These are phyloP conservation scores for Diadumene lineata DNA, from an alignment of 92 coral and sea anemone species.

Conservation along the genomic window DNA sequence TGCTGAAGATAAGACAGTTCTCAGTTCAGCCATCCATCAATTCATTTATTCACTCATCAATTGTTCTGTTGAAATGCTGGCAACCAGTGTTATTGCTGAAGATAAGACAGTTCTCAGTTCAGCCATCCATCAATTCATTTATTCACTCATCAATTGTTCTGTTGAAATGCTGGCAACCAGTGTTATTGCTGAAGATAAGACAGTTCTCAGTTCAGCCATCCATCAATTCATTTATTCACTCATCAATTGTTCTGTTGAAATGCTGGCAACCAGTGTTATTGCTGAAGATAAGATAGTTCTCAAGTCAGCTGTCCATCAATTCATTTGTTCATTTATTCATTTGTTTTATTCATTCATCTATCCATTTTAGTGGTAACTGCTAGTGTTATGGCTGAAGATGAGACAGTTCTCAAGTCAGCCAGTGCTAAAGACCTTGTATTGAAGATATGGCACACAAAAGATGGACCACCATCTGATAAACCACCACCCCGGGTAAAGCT, in stretches of 20 bases:
- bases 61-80: neutral
- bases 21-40: neutral
- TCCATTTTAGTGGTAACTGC: conserved; percentile 66
- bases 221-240: neutral
- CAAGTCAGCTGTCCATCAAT: neutral
- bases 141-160: neutral
- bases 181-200: too few relatives aligned
- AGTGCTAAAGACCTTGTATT: conserved; percentile 82
- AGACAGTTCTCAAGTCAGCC: conserved; percentile 69
- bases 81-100: too few relatives aligned
- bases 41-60: neutral
- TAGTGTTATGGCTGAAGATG: conserved; percentile 91
- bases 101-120: neutral
- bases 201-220: too few relatives aligned
- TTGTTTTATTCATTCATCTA: neutral
- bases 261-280: too few relatives aligned
- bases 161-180: too few relatives aligned
- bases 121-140: neutral
- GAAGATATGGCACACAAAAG: conserved; percentile 86
- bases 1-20: too few relatives aligned
- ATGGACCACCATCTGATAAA: conserved; percentile 70
- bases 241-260: neutral
- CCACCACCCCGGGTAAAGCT: conserved; percentile 91
- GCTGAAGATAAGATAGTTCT: too few relatives aligned
- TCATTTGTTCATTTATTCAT: neutral